These are phyloP conservation scores for Parauchenoglanis ngamensis DNA, from an alignment of 2,797 vertebrate genomes.

Conservation along the genomic window DNA sequence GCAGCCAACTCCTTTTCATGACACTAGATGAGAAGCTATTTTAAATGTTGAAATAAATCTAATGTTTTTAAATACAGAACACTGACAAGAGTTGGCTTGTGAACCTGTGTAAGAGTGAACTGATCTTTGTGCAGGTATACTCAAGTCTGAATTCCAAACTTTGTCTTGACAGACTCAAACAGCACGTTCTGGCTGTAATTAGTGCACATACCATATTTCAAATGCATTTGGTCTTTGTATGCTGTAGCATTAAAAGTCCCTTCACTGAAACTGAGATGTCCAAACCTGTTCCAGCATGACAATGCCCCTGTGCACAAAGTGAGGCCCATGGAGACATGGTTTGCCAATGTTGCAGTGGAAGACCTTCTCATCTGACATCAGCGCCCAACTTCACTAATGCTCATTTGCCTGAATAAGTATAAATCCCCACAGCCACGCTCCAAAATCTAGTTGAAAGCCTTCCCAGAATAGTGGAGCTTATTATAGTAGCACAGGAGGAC, in stretches of 20 bases:
- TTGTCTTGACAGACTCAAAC: neutral
- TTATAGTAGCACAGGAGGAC: neutral
- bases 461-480: neutral
- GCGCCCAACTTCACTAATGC: neutral
- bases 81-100: neutral
- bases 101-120: neutral
- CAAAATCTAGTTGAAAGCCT: neutral
- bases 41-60: neutral
- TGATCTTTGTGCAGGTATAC: neutral
- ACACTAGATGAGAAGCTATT: neutral
- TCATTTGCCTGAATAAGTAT: neutral
- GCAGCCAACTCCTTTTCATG: too few relatives aligned
- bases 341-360: neutral
- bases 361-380: neutral
- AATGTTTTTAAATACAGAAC: neutral
- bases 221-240: neutral
- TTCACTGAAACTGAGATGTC: neutral
- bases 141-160: neutral
- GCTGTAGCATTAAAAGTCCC: neutral
- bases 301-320: neutral
- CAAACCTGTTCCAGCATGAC: neutral
- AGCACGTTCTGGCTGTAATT: neutral
- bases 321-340: neutral
- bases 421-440: neutral
- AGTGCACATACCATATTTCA: neutral